Conservation (phyloP, 2,797 vertebrate species). For the Amazona finschi region DNA sequence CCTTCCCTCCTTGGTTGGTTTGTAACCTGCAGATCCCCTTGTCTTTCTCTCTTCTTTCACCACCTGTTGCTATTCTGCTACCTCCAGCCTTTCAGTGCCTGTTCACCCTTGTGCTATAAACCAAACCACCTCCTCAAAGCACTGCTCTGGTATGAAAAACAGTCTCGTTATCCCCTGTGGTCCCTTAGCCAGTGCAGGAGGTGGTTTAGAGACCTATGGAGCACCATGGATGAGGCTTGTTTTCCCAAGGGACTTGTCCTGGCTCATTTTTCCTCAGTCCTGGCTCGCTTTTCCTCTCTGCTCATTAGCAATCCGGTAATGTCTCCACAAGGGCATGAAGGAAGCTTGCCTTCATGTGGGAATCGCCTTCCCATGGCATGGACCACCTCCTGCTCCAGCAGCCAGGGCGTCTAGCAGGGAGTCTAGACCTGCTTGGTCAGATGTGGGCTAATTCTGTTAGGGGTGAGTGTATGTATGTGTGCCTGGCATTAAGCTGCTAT, state of each 20-base stretch:
- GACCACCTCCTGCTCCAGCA: fast-evolving
- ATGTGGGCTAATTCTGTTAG: fast-evolving
- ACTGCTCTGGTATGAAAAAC: background rate
- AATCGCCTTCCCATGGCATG: fast-evolving
- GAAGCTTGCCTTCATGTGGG: background rate
- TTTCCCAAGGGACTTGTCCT: background rate
- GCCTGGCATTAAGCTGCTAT: background rate
- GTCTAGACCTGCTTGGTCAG: background rate
- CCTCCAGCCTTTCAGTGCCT: background rate
- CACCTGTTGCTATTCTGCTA: background rate
- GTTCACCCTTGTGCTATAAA: fast-evolving
- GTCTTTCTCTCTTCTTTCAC: background rate
- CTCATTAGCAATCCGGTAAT: fast-evolving
- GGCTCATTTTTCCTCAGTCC: fast-evolving
- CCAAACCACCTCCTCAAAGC: background rate
- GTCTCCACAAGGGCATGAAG: fast-evolving
- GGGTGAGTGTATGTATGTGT: fast-evolving
- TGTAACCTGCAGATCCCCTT: background rate
- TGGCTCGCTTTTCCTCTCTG: background rate
- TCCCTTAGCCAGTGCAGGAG: background rate
- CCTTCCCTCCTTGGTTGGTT: fast-evolving
- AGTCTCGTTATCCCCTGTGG: fast-evolving
- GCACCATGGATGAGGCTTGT: fast-evolving
- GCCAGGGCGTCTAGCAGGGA: background rate
- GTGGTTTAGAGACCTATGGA: background rate